A percentile compares a stretch with the other conserved stretches of the same genome.
These are phyloP conservation scores for Zophobas atratus DNA, from an alignment of 1,140 invertebrate genomes.

Conservation along the genomic window DNA sequence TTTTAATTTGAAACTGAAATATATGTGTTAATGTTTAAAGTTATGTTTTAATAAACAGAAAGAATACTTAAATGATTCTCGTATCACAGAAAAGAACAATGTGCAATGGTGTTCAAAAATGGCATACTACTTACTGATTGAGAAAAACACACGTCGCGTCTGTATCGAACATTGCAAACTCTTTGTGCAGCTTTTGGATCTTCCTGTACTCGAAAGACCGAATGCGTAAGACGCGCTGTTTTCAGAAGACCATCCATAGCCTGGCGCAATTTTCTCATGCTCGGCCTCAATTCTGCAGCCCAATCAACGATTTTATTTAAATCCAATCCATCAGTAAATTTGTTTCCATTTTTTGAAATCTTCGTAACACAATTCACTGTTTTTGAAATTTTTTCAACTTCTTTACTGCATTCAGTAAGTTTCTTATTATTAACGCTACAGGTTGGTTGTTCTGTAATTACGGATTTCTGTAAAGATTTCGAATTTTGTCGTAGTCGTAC, in stretches of 20 bases:
- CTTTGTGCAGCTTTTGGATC: conserved; percentile 75
- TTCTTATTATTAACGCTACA: conserved; percentile 48
- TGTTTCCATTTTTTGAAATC: conserved; percentile 70
- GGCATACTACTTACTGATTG: conserved; percentile 82
- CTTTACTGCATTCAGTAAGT: conserved; percentile 48
- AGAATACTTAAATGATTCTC: too few relatives aligned
- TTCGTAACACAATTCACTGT: conserved; percentile 64
- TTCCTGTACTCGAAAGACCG: conserved; percentile 87
- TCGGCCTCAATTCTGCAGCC: conserved; percentile 83
- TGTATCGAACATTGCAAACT: conserved; percentile 72
- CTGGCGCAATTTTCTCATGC: conserved; percentile 85
- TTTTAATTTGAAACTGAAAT: too few relatives aligned
- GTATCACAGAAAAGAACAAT: too few relatives aligned
- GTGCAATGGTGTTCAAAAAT: not conserved
- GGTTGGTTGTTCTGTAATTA: conserved; percentile 59
- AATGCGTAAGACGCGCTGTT: conserved; percentile 88
- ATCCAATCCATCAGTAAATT: conserved; percentile 81
- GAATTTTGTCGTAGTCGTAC: conserved; percentile 72
- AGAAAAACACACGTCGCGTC: conserved; percentile 92
- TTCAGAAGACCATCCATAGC: conserved; percentile 87
- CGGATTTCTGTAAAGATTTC: conserved; percentile 60
- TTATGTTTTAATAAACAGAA: too few relatives aligned
- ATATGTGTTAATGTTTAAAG: too few relatives aligned
- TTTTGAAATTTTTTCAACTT: conserved; percentile 67
- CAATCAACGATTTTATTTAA: conserved; percentile 80